Conservation (phyloP, 92 coral and sea anemone genomes). For the Palythoa heliodiscus region DNA sequence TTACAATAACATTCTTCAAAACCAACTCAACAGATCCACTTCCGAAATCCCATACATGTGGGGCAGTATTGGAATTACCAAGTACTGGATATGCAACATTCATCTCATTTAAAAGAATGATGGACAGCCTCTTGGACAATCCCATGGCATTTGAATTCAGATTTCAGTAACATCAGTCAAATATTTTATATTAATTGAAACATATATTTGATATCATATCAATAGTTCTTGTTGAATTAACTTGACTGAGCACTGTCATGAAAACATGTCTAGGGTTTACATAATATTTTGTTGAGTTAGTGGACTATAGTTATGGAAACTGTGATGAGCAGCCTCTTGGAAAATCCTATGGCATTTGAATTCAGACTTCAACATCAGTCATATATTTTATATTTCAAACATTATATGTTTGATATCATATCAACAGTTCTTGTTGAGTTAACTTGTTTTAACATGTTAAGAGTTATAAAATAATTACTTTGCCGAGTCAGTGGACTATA, state of each 20-base stretch:
- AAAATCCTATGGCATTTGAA: slow-evolving; percentile 14
- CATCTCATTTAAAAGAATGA: slow-evolving; percentile 3
- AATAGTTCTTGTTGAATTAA: slow-evolving; percentile 16
- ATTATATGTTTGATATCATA: slow-evolving; percentile 7
- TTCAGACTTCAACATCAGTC: slow-evolving; percentile 10
- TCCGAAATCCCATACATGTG: slow-evolving; percentile 15
- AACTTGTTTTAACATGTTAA: slow-evolving; percentile 13
- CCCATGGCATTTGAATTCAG: slow-evolving; percentile 17
- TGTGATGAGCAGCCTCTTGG: slow-evolving; percentile 14
- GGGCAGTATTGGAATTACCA: slow-evolving; percentile 29
- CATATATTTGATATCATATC: slow-evolving; percentile 18
- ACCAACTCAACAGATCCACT: slow-evolving; percentile 20
- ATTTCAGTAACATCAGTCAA: slow-evolving; percentile 20
- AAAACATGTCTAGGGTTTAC: slow-evolving; percentile 10
- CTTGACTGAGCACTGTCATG: slow-evolving; percentile 4
- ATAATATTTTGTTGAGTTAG: slow-evolving; percentile 21
- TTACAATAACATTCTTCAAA: slow-evolving; percentile 17
- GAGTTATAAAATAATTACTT: background rate
- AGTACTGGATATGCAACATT: background rate
- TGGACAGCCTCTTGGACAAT: slow-evolving; percentile 18
- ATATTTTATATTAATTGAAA: slow-evolving; percentile 10
- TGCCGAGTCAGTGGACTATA: slow-evolving; percentile 8
- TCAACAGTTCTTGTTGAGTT: slow-evolving; percentile 11
- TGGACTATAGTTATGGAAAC: slow-evolving; percentile 17
- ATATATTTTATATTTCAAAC: slow-evolving; percentile 8